Base-by-base conservation (phyloP, 2,888 invertebrate species). In the Limnephilus rhombicus region DNA sequence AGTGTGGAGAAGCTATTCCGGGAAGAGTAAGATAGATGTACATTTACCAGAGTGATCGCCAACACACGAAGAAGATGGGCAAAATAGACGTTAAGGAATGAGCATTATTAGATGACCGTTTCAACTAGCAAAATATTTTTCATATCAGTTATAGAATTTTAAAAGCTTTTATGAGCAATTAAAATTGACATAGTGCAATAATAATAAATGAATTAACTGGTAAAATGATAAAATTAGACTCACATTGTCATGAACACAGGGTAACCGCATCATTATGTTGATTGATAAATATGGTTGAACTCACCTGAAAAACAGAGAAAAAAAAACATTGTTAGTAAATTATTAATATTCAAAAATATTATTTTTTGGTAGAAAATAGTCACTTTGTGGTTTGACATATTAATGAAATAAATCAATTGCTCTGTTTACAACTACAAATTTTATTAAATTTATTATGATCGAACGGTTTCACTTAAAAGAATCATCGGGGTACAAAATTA, bases 241-340 rank as follows among this genome's bases (percentile, higher is more conserved):
- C 37, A 83, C 83, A 24, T 37, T 37, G 37, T 11, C 7, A 15
- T 11, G 24, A 41, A 83, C 34, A 37, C 37, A 5, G 83, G 83
- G 37, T 24, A 37, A 37, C 83, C 18, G 2, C 34, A 34, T 24
- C 37, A 37, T 83, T 34, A 83, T 12, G 18, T 83, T 37, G 24
- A 83, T 68, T 68, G 37, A 83, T 37, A 37, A 34, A 31, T 34
- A 24, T 86, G 15, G 86, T 11, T 15, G 86, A 86, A 86, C 86
- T 86, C 29, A 86, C 86, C 86, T 86, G 86, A 45, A 86, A 86
- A n/a, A 86, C 13, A 49, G 45, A 49, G 15, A 29, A 49, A 86
- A 31, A 31, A 85, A 45, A 86, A 45, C 37, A 86, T 9, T 3
- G n/a, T 86, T 86, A 86, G 13, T 41, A 86, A 86, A 49, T n/a